phyloP scores from a whole-genome alignment of 2,888 invertebrate genomes.

The Agrochola litura region DNA sequence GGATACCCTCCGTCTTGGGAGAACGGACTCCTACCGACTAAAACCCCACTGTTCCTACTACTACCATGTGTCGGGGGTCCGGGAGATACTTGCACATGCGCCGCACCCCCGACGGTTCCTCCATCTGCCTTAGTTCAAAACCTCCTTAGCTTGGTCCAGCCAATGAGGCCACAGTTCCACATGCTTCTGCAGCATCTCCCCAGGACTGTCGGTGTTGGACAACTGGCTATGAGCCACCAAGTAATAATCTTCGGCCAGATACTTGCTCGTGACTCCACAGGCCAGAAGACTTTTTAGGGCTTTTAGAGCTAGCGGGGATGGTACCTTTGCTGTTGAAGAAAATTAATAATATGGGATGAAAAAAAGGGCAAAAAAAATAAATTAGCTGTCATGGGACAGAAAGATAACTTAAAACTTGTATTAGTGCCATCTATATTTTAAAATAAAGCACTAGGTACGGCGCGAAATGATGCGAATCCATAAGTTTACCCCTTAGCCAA shows the following conservation, averaged over 20 bases:
- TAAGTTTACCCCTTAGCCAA: too few species aligned
- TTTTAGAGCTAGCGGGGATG: constrained; percentile 81
- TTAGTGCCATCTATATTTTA: too few species aligned
- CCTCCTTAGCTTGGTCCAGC: constrained; percentile 68
- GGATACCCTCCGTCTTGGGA: too few species aligned
- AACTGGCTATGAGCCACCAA: constrained; percentile 91
- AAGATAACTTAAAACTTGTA: too few species aligned
- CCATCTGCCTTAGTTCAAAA: constrained; percentile 31
- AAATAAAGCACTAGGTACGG: too few species aligned
- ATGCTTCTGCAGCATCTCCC: constrained; percentile 85
- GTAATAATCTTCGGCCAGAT: constrained; percentile 84
- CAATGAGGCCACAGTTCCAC: constrained; percentile 89
- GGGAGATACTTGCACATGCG: too few species aligned
- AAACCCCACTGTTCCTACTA: too few species aligned
- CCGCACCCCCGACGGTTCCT: neutral
- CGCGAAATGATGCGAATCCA: too few species aligned
- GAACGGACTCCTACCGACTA: too few species aligned
- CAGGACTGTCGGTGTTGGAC: constrained; percentile 88
- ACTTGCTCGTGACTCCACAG: constrained; percentile 85
- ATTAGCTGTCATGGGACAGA: too few species aligned
- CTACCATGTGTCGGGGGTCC: too few species aligned
- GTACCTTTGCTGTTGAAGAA: constrained; percentile 78
- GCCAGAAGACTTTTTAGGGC: constrained; percentile 85
- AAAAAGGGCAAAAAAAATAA: too few species aligned
- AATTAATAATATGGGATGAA: neutral